Base-by-base conservation (phyloP, 2,888 invertebrate species). In the Zootermopsis nevadensis region DNA sequence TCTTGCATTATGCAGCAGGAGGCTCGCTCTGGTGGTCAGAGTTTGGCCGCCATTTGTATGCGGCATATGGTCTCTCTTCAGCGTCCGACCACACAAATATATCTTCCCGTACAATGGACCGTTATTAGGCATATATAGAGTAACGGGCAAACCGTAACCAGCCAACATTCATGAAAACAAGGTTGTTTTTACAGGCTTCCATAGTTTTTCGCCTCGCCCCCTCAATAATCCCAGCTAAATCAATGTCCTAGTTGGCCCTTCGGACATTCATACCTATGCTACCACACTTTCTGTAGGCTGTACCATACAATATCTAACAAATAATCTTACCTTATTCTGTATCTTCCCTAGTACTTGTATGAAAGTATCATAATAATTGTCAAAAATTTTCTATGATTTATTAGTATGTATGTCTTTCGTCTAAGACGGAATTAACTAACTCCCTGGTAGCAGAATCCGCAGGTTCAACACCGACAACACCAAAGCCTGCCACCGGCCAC, bases 11-110 rank as follows among this genome's bases (percentile, higher is more conserved):
- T 74, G 74, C 74, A 74, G 74, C 31, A 38, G 60, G 60, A 60
- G 60, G n/a, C 27, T 27, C 60, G 60, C 60, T 60, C 60, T 60
- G 10, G 38, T 27, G 74, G 74, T 74, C 74, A 74, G 31, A n/a
- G 74, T 38, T 74, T 74, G 74, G 31, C 42, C n/a, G 35, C 27
- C 35, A 38, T 74, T 74, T 74, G 74, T 74, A 74, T 74, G 74
- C 74, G 74, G 33, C 74, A 74, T 74, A 74, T 74, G 74, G 69
- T 69, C 69, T 33, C 60, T 60, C 60, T 60, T 60, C 60, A n/a
- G 60, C 60, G 60, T n/a, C 69, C 69, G 33, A 69, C 69, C 69
- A 33, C 33, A 38, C 74, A 35, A 10, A 35, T 74, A 74, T 74
- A 74, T 74, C 74, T 74, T 38, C 74, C 33, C n/a, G 35, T n/a